Evolutionary conservation across 2,888 invertebrate species (phyloP).

Genomic region (Rugalucina vietnamica): DNA sequence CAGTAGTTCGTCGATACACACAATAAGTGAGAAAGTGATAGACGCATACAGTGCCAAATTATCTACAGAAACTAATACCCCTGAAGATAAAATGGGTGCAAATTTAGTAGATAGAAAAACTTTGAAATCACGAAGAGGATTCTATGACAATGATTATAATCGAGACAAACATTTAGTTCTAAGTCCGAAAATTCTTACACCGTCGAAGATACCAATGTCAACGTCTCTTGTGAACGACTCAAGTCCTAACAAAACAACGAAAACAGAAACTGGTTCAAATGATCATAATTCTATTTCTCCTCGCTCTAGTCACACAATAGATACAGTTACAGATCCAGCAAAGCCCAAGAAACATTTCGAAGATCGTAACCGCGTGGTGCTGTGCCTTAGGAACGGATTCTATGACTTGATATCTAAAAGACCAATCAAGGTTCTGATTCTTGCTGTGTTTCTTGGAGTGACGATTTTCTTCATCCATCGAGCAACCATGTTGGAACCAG

Average conservation of each 20-base stretch:
- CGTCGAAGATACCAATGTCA: not conserved
- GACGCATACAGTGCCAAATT: not conserved
- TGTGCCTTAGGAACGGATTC: slow-evolving; percentile 68
- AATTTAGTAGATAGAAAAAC: not conserved
- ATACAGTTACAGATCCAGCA: not conserved
- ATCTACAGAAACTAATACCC: not conserved
- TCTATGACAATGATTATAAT: not conserved
- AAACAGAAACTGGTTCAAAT: not conserved
- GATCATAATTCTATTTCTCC: not conserved
- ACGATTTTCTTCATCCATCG: slow-evolving; percentile 70
- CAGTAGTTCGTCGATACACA: not conserved
- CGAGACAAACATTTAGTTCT: not conserved
- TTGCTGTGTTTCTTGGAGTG: slow-evolving; percentile 61
- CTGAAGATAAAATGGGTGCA: not conserved
- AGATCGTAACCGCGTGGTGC: slow-evolving; percentile 59
- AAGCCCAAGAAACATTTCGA: slow-evolving; percentile 61
- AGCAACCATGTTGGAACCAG: slow-evolving; percentile 72
- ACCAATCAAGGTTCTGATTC: slow-evolving; percentile 64
- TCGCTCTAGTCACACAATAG: not conserved
- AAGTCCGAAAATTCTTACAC: not conserved
- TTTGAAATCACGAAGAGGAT: not conserved
- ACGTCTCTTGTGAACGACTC: not conserved
- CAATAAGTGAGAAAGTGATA: not conserved
- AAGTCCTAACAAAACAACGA: not conserved
- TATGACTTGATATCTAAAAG: slow-evolving; percentile 72